These are phyloP conservation scores for Fulica atra DNA, from an alignment of 2,113 vertebrate species.

Conservation along the genomic window DNA sequence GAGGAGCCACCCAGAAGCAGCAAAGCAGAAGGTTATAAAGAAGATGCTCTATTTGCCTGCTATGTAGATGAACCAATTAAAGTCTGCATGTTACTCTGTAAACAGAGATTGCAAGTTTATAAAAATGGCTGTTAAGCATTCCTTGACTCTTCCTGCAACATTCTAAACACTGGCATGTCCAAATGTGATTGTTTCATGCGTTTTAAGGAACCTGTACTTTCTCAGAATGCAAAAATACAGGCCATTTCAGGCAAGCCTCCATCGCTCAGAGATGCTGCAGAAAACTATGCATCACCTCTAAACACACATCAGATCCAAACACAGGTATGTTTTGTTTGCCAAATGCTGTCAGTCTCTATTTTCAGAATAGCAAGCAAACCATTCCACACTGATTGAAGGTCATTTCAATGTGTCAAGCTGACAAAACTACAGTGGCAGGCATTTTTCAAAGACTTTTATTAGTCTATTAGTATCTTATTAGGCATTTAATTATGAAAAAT, in stretches of 20 bases:
- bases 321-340: background rate
- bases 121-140: background rate
- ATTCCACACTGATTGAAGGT: background rate
- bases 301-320: background rate
- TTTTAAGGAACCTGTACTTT: background rate
- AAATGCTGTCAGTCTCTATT: background rate
- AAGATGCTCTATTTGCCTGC: background rate
- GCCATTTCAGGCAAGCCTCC: background rate
- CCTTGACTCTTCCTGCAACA: background rate
- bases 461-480: background rate
- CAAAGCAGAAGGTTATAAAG: background rate
- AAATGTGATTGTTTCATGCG: background rate
- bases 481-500: background rate
- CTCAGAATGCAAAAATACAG: background rate
- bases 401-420: background rate
- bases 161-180: background rate
- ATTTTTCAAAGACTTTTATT: background rate
- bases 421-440: background rate
- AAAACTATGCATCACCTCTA: background rate
- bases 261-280: background rate
- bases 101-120: background rate
- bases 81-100: background rate
- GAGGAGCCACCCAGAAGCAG: background rate
- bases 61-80: background rate
- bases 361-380: background rate